These are phyloP conservation scores for Dendrolimus houi DNA, from an alignment of 2,888 invertebrate genomes.

Conservation along the genomic window DNA sequence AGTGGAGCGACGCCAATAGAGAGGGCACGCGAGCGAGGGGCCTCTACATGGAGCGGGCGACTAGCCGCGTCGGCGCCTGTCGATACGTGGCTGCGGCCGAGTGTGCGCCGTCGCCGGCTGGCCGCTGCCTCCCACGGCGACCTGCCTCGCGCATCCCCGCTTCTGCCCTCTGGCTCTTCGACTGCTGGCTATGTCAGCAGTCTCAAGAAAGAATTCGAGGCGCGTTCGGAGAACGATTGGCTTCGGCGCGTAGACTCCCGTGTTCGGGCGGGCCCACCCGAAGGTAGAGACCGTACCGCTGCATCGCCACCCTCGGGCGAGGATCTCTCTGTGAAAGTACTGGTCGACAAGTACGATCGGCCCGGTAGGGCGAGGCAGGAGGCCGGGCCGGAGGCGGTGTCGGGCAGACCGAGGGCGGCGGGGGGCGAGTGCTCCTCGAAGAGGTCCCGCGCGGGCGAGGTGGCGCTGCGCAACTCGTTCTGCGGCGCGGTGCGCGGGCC, in stretches of 20 bases:
- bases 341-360: conserved; percentile 85
- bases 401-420: conserved; percentile 19
- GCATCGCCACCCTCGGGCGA: conserved; percentile 84
- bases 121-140: conserved; percentile 58
- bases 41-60: conserved; percentile 62
- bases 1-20: conserved; percentile 55
- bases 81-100: conserved; percentile 67
- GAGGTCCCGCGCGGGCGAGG: conserved; percentile 25
- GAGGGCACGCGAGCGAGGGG: conserved; percentile 48
- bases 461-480: conserved; percentile 31
- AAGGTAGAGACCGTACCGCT: conserved; percentile 48
- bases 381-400: conserved; percentile 29
- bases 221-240: conserved; percentile 54
- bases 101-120: conserved; percentile 54
- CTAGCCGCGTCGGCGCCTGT: conserved; percentile 80
- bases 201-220: conserved; percentile 92
- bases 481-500: conserved; percentile 31
- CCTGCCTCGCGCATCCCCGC: conserved; percentile 44
- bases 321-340: conserved; percentile 80
- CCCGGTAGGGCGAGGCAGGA: conserved; percentile 34
- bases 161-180: conserved; percentile 24
- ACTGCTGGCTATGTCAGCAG: conserved; percentile 87
- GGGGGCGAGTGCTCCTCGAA: conserved; percentile 19
- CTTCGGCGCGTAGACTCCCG: conserved; percentile 26
- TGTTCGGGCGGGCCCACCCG: conserved; percentile 19